These are phyloP conservation scores for Caretta caretta DNA, from an alignment of 2,113 vertebrate species.

Conservation along the genomic window DNA sequence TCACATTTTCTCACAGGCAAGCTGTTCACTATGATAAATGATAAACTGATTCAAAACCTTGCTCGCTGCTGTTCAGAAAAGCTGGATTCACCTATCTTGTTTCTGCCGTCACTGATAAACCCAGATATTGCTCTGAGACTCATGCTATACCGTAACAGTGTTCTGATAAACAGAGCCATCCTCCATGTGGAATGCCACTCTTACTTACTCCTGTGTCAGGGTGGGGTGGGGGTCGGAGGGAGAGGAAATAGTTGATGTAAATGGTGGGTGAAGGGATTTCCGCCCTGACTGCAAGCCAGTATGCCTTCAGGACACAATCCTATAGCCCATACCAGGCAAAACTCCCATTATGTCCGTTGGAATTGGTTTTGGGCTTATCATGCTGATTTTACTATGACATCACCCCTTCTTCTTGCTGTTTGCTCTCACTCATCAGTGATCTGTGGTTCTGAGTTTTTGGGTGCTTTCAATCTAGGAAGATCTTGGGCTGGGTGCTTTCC, in stretches of 20 bases:
- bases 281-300: neutral
- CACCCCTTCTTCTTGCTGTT: neutral
- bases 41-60: neutral
- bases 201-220: neutral
- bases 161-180: neutral
- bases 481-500: neutral
- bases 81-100: neutral
- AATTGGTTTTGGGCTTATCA: neutral
- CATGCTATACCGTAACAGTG: neutral
- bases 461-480: neutral
- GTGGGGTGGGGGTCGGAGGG: too few relatives aligned
- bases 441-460: neutral
- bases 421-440: neutral
- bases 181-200: neutral
- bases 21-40: neutral
- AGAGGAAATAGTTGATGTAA: neutral
- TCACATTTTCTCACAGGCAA: neutral
- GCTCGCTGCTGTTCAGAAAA: neutral
- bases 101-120: neutral
- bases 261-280: neutral
- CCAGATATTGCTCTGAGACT: neutral
- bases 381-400: neutral
- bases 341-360: neutral
- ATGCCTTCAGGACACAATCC: neutral
- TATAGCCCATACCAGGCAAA: neutral